Conservation (phyloP, 2,113 vertebrate species). For the Rhipidura dahli region DNA sequence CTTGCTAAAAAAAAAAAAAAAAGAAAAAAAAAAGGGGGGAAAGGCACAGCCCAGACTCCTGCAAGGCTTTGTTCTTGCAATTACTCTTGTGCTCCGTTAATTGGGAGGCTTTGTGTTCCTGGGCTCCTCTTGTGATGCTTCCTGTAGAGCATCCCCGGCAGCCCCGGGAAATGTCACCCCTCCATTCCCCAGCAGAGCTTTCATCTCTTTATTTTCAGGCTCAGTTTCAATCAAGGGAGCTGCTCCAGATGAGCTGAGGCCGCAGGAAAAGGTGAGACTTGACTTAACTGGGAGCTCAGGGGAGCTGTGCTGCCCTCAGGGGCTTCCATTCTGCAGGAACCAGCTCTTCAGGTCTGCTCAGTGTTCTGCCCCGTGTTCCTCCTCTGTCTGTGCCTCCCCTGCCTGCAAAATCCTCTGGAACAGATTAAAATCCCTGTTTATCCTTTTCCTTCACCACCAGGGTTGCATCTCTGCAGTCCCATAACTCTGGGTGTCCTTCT, state of each 20-base stretch:
- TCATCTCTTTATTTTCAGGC: not conserved
- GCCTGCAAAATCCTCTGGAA: rapidly evolving
- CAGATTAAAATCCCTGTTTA: not conserved
- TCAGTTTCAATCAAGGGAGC: not conserved
- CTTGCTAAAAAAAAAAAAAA: not conserved
- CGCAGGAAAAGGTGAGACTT: not conserved
- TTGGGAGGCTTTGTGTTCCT: not conserved
- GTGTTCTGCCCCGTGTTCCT: no score
- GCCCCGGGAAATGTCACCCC: not conserved
- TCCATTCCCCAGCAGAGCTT: not conserved
- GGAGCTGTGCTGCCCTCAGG: not conserved
- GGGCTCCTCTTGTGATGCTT: not conserved
- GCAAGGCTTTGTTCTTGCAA: not conserved
- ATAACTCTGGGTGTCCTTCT: not conserved
- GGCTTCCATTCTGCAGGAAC: rapidly evolving
- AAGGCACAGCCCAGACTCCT: not conserved
- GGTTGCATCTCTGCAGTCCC: not conserved
- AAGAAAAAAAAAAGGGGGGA: not conserved
- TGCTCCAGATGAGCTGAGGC: not conserved
- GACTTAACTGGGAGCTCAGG: not conserved
- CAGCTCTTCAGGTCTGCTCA: rapidly evolving
- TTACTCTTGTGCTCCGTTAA: not conserved
- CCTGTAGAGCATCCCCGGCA: not conserved
- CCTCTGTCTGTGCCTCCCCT: no score
- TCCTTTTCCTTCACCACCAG: not conserved